Evolutionary conservation across 2,888 invertebrate species (phyloP).

Genomic region (Acleris sparsana): DNA sequence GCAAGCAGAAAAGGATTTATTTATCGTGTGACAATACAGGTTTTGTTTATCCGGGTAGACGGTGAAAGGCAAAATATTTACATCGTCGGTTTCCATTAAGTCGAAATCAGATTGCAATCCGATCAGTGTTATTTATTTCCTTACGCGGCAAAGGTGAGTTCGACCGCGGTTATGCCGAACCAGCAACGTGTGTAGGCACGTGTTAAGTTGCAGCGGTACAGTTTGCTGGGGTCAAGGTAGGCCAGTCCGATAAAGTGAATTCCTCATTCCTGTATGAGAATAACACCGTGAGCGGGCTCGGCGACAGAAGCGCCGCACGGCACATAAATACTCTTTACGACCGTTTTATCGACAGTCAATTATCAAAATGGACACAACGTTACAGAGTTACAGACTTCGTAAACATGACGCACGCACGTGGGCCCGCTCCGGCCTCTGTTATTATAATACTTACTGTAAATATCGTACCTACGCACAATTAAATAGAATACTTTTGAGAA

Average conservation of each 20-base stretch:
- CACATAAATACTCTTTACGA: slow-evolving; percentile 42
- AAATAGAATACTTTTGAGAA: no score
- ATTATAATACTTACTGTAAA: background rate
- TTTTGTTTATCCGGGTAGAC: slow-evolving; percentile 23
- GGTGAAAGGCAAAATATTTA: slow-evolving; percentile 30
- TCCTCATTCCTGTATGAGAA: no score
- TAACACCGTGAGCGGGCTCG: slow-evolving; percentile 20
- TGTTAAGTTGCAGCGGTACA: no score
- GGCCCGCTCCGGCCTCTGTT: slow-evolving; percentile 7
- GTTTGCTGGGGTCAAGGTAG: no score
- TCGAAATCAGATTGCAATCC: slow-evolving; percentile 34
- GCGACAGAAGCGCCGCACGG: slow-evolving; percentile 38
- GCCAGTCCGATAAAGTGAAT: no score
- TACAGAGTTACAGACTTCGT: slow-evolving; percentile 38
- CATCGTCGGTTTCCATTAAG: slow-evolving; percentile 34
- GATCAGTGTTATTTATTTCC: slow-evolving; percentile 12
- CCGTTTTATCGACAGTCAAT: slow-evolving; percentile 54
- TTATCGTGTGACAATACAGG: slow-evolving; percentile 22
- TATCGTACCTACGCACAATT: background rate
- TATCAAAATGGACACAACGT: slow-evolving; percentile 53
- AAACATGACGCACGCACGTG: slow-evolving; percentile 37
- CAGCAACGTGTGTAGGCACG: no score
- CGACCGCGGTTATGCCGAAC: no score
- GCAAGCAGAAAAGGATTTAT: slow-evolving; percentile 16
- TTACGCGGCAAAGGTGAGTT: background rate